Evolutionary conservation across 37 sponge, comb jelly and placozoan species (phyloP), one percentile per base, ranked within the genome.

Genomic region (Aphrocallistes beatrix): DNA sequence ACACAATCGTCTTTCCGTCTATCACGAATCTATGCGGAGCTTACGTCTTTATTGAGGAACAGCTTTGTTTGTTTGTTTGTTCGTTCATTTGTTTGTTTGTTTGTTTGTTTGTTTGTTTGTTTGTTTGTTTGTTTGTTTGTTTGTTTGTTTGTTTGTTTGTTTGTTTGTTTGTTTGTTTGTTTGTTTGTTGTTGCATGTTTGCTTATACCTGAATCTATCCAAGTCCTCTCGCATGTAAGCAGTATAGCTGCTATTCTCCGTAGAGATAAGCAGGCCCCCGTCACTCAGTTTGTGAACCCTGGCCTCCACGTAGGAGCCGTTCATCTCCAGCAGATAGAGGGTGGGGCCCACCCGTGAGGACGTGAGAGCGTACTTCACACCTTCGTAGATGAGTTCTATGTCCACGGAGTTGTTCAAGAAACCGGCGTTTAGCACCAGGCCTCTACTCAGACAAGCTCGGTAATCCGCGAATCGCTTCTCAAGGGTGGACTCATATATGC

Each of bases 171-270:
- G n/a, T n/a, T n/a, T n/a, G n/a, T n/a, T n/a, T n/a, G n/a, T n/a
- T n/a, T n/a, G n/a, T n/a, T n/a, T n/a, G n/a, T n/a, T n/a, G n/a
- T n/a, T n/a, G n/a, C n/a, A n/a, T n/a, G n/a, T n/a, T n/a, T n/a
- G n/a, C n/a, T n/a, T n/a, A 13, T 13, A 60, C 75, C 75, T 60
- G 75, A 60, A 16, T 81, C 90, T 86, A 82, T 88, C 91, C 75
- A 93, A 92, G 38, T 97, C 95, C 85, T 94, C 98, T 51, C 81
- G 91, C 91, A 94, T 90, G 89, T 97, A 93, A 30, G 93, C 91
- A 38, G 89, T 93, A 89, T 93, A 86, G 84, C 93, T 91, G 86
- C 94, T 51, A 0, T 92, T 92, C 38, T 89, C 90, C 38, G 91
- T 83, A 21, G 92, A 90, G 32, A 97, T 82, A 1, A 97, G 87